A percentile compares a stretch with the other conserved stretches of the same genome.
phyloP scores from a whole-genome alignment of 2,113 vertebrate genomes.

The Haliaeetus leucogaster region DNA sequence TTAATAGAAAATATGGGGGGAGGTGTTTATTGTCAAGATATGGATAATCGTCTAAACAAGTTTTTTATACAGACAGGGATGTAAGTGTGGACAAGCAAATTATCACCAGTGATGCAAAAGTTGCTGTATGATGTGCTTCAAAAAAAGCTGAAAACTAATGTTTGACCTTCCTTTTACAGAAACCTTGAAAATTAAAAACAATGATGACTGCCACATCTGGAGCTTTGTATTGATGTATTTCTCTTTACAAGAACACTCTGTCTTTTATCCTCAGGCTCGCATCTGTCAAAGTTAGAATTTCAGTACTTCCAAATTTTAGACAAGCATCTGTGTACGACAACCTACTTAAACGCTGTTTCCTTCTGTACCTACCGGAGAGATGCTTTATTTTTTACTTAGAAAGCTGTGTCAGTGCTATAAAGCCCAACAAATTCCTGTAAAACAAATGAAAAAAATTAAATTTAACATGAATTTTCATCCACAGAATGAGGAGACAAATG shows the following conservation, averaged over 20 bases:
- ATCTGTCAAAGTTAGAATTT: neutral
- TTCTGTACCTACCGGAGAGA: neutral
- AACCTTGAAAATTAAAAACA: neutral
- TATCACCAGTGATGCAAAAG: neutral
- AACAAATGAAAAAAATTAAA: neutral
- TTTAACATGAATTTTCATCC: neutral
- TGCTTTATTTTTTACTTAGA: neutral
- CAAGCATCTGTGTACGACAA: neutral
- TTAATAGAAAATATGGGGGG: neutral
- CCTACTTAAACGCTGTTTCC: neutral
- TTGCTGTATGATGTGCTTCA: neutral
- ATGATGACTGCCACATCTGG: neutral
- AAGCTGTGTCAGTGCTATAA: neutral
- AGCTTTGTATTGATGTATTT: neutral
- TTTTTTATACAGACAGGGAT: neutral
- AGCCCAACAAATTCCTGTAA: neutral
- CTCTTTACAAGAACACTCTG: neutral
- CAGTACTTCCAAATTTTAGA: neutral
- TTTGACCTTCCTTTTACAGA: neutral
- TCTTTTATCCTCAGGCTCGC: accelerated
- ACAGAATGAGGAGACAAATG: neutral
- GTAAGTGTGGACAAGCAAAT: neutral
- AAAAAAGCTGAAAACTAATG: neutral
- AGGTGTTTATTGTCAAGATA: neutral
- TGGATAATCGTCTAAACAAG: neutral